Base-by-base conservation (phyloP, 2,888 invertebrate genomes). In the Prosopocoilus inquinatus region DNA sequence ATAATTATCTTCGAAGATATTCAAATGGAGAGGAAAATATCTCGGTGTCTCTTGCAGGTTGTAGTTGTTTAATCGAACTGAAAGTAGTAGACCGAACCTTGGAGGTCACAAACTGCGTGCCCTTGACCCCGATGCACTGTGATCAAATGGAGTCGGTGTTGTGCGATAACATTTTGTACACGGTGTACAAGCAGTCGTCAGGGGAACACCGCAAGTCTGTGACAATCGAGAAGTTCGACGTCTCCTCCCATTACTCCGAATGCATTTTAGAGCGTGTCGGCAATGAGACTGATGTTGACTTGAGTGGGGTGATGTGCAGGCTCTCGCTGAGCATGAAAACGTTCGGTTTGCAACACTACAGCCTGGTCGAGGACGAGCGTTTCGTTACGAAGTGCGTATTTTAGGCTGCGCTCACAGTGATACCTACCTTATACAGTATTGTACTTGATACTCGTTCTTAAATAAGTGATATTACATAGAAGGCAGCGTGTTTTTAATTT, bases 111-210 rank as follows among this genome's bases (percentile, higher is more conserved):
- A 53, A 50, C 20, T 51, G 43, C 20, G 58, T 44, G 55, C 51
- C 53, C 28, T 39, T 52, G 35, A 58, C 45, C 50, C 54, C 45
- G 32, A 57, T 59, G 39, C 46, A 48, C 32, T 61, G 44, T 54
- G 65, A 65, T 50, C 53, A 58, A 50, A 58, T 68, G 28, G 66
- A 72, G 47, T 64, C 67, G 3, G 59, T 63, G 9, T 41, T 68
- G 2, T 69, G 71, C 57, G 52, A 64, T 13, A 64, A 68, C 48
- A 47, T 55, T 12, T 49, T 69, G 13, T 70, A 68, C 50, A 69
- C 69, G 3, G 53, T 70, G 8, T 69, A 67, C 48, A 70, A 64
- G 44, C 50, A 62, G n/a, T 56, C 28, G 11, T 28, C 20, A 43
- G 52, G 53, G 38, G 57, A 56, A 16, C 51, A 54, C n/a, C 34